Evolutionary conservation across 2,888 invertebrate genomes (phyloP).

Genomic region (Archaeoteleia sp.): DNA sequence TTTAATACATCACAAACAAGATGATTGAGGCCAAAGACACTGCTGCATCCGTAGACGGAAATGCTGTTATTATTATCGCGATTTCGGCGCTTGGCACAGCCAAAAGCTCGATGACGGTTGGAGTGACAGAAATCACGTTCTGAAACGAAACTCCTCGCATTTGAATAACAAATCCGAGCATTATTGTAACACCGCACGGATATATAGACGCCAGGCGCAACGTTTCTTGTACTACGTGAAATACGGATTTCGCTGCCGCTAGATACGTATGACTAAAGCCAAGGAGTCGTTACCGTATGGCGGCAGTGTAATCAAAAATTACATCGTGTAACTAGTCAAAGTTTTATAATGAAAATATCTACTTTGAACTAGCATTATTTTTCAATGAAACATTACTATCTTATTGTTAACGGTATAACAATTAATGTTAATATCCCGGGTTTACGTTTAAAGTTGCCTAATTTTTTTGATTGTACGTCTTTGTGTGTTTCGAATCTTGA

Average conservation of each 20-base stretch:
- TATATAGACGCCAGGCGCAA: constrained; percentile 29
- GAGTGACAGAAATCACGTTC: constrained; percentile 50
- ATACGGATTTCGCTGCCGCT: constrained; percentile 27
- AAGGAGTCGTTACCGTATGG: background rate
- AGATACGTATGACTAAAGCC: constrained; percentile 21
- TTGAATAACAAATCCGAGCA: constrained; percentile 50
- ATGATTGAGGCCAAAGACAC: too few species aligned
- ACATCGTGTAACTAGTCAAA: too few species aligned
- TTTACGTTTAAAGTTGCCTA: too few species aligned
- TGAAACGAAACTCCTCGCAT: constrained; percentile 44
- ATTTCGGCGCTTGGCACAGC: constrained; percentile 40
- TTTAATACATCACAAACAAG: too few species aligned
- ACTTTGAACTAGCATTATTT: too few species aligned
- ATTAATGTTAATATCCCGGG: too few species aligned
- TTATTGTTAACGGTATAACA: too few species aligned
- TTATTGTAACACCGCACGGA: constrained; percentile 37
- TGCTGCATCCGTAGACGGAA: constrained; percentile 19
- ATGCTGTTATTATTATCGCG: constrained; percentile 43
- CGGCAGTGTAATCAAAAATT: too few species aligned
- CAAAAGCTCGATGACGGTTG: constrained; percentile 43
- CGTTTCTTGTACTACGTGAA: constrained; percentile 30
- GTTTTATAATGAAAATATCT: too few species aligned
- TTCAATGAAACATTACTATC: too few species aligned
- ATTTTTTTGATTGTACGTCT: too few species aligned
- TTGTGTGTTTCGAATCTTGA: too few species aligned